Conservation (phyloP, 1,140 invertebrate genomes). For the Cyclina sinensis region DNA sequence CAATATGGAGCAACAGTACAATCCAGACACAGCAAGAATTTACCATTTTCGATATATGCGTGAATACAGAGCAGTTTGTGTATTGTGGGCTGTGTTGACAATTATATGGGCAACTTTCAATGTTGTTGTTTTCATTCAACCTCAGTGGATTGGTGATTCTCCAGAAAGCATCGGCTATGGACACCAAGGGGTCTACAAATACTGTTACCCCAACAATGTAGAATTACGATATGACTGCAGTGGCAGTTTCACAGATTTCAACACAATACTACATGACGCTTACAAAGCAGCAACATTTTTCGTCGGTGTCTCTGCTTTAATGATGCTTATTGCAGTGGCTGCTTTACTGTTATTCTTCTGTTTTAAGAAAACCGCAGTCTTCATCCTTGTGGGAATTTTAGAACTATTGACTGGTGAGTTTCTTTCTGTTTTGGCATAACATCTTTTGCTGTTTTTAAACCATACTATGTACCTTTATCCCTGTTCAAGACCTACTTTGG, state of each 20-base stretch:
- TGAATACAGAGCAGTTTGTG: slow-evolving; percentile 94
- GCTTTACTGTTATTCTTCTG: slow-evolving; percentile 97
- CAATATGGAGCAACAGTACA: slow-evolving; percentile 72
- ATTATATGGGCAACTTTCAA: slow-evolving; percentile 98
- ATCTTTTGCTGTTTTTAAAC: no score
- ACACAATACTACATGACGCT: slow-evolving; percentile 72
- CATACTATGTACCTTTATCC: no score
- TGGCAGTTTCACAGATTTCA: slow-evolving; percentile 74
- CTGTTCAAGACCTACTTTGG: no score
- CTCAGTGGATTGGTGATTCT: slow-evolving; percentile 95
- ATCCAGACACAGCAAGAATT: slow-evolving; percentile 74
- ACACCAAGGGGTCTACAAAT: slow-evolving; percentile 96
- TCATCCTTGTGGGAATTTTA: slow-evolving; percentile 93
- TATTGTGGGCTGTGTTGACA: slow-evolving; percentile 98
- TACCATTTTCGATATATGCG: slow-evolving; percentile 81
- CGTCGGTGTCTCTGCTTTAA: slow-evolving; percentile 94
- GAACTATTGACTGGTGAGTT: slow-evolving; percentile 81
- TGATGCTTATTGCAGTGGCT: slow-evolving; percentile 93
- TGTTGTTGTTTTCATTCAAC: slow-evolving; percentile 97
- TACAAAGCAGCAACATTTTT: slow-evolving; percentile 91
- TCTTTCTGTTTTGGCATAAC: neutral
- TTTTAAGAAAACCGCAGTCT: slow-evolving; percentile 98
- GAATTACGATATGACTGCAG: slow-evolving; percentile 72
- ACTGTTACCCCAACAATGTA: slow-evolving; percentile 88
- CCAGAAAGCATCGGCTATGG: slow-evolving; percentile 94